These are phyloP conservation scores for Thamnophis elegans DNA, from an alignment of 2,797 vertebrate species.

Conservation along the genomic window DNA sequence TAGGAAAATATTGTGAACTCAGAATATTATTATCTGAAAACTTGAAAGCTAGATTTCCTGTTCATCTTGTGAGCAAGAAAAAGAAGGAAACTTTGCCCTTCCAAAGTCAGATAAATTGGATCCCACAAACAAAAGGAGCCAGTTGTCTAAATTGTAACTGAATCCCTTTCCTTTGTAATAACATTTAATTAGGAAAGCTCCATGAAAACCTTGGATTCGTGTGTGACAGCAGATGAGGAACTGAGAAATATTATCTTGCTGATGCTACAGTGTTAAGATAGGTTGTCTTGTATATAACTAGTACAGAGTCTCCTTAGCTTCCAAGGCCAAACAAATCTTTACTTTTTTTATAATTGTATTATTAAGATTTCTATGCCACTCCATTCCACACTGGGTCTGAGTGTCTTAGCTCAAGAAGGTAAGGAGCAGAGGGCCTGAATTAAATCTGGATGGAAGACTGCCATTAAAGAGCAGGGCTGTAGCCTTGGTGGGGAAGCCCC, in stretches of 20 bases:
- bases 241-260: neutral
- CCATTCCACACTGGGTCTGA: neutral
- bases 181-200: neutral
- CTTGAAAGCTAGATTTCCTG: neutral
- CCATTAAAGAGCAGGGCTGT: neutral
- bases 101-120: neutral
- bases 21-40: neutral
- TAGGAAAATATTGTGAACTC: neutral
- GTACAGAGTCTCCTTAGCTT: neutral
- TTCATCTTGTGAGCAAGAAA: neutral
- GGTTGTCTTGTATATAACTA: neutral
- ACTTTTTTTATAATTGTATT: neutral
- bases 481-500: neutral
- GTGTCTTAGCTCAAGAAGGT: neutral
- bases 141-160: neutral
- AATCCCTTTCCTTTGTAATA: neutral
- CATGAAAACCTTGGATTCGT: neutral
- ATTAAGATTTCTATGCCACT: neutral
- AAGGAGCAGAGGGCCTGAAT: neutral
- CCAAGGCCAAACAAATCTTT: neutral
- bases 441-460: neutral
- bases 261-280: neutral
- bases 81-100: neutral
- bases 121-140: neutral
- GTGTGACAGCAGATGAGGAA: neutral